A percentile compares a stretch with the other conserved stretches of the same genome.
These are phyloP conservation scores for Lasioglossum marginatum DNA, from an alignment of 2,888 invertebrate genomes.

Conservation along the genomic window DNA sequence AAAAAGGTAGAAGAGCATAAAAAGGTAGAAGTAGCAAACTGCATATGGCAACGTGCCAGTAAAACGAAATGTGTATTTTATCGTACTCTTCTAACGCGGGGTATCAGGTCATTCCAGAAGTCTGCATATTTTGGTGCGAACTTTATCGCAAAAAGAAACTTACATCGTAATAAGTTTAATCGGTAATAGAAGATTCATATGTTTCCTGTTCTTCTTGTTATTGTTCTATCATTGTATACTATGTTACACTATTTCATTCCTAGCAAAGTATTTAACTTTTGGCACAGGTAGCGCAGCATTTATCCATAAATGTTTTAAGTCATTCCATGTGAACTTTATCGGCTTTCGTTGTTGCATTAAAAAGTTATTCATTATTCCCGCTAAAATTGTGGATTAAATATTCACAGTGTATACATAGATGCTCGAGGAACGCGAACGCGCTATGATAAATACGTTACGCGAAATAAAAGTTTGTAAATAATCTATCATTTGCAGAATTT, in stretches of 20 bases:
- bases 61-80: conserved; percentile 27
- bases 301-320: not conserved
- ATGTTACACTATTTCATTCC: not conserved
- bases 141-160: not conserved
- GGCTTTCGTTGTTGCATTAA: not conserved
- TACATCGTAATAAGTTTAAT: conserved; percentile 3
- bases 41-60: conserved; percentile 10
- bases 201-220: not conserved
- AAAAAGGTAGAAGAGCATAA: not conserved
- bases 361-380: not conserved
- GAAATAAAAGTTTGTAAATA: not conserved
- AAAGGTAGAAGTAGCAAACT: conserved; percentile 5
- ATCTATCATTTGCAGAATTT: not conserved
- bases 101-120: conserved; percentile 19
- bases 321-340: not conserved
- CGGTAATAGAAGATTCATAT: not conserved
- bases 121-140: not conserved
- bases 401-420: not conserved
- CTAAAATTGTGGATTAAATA: not conserved
- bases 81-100: not conserved
- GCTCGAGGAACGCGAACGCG: not conserved
- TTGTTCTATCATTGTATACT: not conserved
- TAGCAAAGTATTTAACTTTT: not conserved
- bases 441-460: not conserved
- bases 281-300: not conserved